Percentiles rank a stretch among this genome's conserved stretches.
Conservation (phyloP, 2,888 invertebrate species). For the Eristalinus sepulchralis region DNA sequence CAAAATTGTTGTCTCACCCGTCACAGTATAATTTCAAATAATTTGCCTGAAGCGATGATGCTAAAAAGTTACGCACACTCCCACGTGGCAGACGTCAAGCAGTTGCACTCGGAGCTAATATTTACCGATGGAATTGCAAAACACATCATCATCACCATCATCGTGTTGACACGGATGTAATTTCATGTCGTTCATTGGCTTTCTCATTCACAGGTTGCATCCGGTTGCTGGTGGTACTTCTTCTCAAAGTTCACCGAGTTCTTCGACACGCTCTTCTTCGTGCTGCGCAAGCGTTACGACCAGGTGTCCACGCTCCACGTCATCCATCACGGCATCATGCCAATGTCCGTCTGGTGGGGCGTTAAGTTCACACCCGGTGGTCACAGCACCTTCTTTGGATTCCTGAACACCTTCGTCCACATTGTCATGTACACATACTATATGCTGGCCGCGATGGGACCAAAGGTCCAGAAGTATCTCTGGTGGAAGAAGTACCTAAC, state of each 20-base stretch:
- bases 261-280: conserved; percentile 96
- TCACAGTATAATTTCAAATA: neutral
- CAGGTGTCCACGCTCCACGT: conserved; percentile 96
- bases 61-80: neutral
- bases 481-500: conserved; percentile 99
- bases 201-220: conserved; percentile 85
- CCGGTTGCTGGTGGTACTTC: conserved; percentile 96
- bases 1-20: neutral
- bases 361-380: conserved; percentile 95
- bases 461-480: conserved; percentile 91
- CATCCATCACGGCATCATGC: conserved; percentile 97
- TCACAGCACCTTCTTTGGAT: conserved; percentile 95
- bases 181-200: neutral
- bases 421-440: conserved; percentile 97
- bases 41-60: neutral
- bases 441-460: conserved; percentile 93
- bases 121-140: neutral
- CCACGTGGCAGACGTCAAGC: neutral
- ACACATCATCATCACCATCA: neutral
- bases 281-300: conserved; percentile 94
- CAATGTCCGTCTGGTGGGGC: conserved; percentile 95
- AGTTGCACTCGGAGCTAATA: neutral
- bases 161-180: neutral
- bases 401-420: conserved; percentile 96
- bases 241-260: conserved; percentile 97